These are phyloP conservation scores for Brassicogethes aeneus DNA, from an alignment of 2,888 invertebrate species.

Conservation along the genomic window DNA sequence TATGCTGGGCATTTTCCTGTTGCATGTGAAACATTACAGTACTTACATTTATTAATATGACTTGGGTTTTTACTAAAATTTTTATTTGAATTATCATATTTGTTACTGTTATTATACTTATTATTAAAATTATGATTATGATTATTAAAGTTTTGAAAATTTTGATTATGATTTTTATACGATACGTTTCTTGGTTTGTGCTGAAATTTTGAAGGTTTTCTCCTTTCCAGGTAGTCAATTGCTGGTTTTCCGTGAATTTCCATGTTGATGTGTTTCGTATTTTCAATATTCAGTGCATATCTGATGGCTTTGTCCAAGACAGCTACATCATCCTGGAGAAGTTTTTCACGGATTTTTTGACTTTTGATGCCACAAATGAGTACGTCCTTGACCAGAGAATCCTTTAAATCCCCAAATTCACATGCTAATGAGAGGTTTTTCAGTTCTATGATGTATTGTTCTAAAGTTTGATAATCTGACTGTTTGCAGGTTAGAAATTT, in stretches of 20 bases:
- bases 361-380: conserved; percentile 7
- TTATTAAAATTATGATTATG: too few relatives aligned
- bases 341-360: conserved; percentile 8
- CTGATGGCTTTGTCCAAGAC: background rate
- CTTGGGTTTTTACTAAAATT: background rate
- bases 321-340: conserved; percentile 7
- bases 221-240: background rate
- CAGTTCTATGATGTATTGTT: conserved; percentile 7
- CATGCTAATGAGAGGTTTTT: conserved; percentile 4
- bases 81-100: background rate
- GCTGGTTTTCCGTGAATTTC: conserved; percentile 1
- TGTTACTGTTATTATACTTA: too few relatives aligned
- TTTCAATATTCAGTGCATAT: background rate
- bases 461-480: conserved; percentile 5
- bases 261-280: background rate
- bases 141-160: too few relatives aligned
- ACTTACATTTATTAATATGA: background rate
- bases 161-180: background rate
- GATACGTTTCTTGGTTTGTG: background rate
- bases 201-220: background rate
- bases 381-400: background rate
- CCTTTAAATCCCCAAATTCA: conserved; percentile 3
- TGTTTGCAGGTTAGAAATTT: conserved; percentile 7
- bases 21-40: background rate
- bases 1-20: background rate